Percentiles rank a stretch among this genome's conserved stretches.
These are phyloP conservation scores for Bombycilla garrulus DNA, from an alignment of 2,113 vertebrate species.

Conservation along the genomic window DNA sequence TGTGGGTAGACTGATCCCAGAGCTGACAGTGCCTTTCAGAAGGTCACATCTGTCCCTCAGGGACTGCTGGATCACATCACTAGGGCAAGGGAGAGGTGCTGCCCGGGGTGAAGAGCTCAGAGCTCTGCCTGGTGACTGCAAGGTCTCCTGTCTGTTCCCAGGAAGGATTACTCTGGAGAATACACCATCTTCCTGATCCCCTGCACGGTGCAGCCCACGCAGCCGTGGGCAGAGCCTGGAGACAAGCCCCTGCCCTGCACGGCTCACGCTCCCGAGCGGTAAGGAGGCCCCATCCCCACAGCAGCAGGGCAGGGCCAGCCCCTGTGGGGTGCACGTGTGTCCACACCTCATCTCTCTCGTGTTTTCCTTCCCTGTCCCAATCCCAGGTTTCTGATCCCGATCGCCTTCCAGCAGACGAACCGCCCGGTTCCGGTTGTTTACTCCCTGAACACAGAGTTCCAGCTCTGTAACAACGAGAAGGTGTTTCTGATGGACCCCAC, in stretches of 20 bases:
- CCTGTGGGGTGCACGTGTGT: rapidly evolving
- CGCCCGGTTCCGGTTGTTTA: slow-evolving; percentile 94
- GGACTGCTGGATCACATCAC: background rate
- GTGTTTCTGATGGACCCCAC: slow-evolving; percentile 94
- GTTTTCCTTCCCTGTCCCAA: background rate
- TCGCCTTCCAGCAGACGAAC: slow-evolving; percentile 98
- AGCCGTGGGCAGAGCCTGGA: slow-evolving; percentile 91
- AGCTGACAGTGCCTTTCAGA: background rate
- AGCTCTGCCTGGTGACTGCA: background rate
- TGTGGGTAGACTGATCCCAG: background rate
- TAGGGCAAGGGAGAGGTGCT: background rate
- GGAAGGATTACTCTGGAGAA: slow-evolving; percentile 5
- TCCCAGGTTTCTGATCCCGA: slow-evolving; percentile 90
- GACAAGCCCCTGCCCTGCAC: slow-evolving; percentile 94
- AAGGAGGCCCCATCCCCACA: background rate
- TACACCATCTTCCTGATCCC: slow-evolving; percentile 81
- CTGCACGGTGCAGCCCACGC: slow-evolving; percentile 95
- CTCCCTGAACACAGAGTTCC: slow-evolving; percentile 96
- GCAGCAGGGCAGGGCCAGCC: background rate
- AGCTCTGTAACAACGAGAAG: slow-evolving; percentile 97
- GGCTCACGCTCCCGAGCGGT: slow-evolving; percentile 94
- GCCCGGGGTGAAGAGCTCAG: background rate
- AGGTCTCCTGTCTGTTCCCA: background rate
- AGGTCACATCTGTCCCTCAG: background rate
- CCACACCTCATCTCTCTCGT: background rate